Evolutionary conservation across 2,113 vertebrate species (phyloP), one percentile per base, ranked within the genome.

Genomic region (Alces alces): DNA sequence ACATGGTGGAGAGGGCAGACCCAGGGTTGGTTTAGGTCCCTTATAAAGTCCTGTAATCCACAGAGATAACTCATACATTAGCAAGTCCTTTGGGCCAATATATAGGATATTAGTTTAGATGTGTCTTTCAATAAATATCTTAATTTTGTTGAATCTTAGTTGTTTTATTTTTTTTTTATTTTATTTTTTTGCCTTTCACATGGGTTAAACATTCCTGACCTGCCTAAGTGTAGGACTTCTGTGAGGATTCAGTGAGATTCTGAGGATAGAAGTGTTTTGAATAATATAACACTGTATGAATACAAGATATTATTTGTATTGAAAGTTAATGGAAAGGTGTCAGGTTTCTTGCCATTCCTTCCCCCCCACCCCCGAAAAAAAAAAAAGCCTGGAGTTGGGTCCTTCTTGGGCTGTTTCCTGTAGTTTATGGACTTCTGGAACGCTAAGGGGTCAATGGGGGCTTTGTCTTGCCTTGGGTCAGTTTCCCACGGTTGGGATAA

Each of bases 391-490:
- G 76, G 70, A 82, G 83, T 95, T 92, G 84, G 79, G 64, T 98
- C 80, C 84, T 88, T 43, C 36, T 33, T 76, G 84, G 92, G 83
- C 86, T 92, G 13, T 93, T 93, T 97, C 91, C 86, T 82, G 39
- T 92, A 61, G 91, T 94, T 96, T 96, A 28, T 92, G 93, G 79
- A 93, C 89, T n/a, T 89, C 57, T 76, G 73, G 86, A 86, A 82
- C 61, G 64, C 87, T 45, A 3, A 36, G 23, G 89, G 83, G 93
- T 95, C 95, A 95, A 84, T 80, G 73, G 86, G 7, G 23, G 30
- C 94, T 98, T 95, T 97, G 89, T 97, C 95, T 93, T 39, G 23
- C 45, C n/a, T 79, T 8, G 25, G 91, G 94, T 92, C 57, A 33
- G 23, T 84, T 94, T 97, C 95, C 83, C 96, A 95, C 50, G 47